Conservation (phyloP, 2,113 vertebrate genomes). For the Apaloderma vittatum region DNA sequence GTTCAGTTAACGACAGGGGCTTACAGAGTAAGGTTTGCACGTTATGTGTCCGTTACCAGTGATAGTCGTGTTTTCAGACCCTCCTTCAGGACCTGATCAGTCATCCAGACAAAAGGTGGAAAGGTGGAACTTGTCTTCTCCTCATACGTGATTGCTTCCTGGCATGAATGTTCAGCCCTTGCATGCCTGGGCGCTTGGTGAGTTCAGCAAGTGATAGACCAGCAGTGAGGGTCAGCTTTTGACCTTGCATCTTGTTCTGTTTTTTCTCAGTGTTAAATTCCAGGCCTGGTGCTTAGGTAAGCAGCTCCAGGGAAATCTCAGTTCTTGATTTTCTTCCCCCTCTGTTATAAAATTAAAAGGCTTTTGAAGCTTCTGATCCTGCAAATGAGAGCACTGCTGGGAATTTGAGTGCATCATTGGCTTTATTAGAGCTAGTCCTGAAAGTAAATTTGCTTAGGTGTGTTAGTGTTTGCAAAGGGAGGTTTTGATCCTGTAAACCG, state of each 20-base stretch:
- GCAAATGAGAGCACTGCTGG: background rate
- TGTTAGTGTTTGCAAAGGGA: background rate
- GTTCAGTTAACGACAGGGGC: background rate
- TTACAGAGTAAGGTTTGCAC: background rate
- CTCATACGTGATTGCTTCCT: background rate
- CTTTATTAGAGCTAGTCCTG: background rate
- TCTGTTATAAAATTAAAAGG: background rate
- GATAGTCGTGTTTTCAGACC: background rate
- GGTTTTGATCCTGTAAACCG: background rate
- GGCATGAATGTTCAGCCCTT: background rate
- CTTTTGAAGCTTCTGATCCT: slow-evolving; percentile 3
- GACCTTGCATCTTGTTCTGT: background rate
- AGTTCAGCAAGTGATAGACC: background rate
- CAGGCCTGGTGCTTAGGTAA: background rate
- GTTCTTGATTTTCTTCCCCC: background rate
- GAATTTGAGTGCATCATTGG: background rate
- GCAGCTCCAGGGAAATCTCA: background rate
- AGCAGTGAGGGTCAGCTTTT: background rate
- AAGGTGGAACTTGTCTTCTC: background rate
- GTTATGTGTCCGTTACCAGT: background rate
- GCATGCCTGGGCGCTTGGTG: background rate
- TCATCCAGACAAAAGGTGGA: background rate
- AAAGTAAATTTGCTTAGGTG: background rate
- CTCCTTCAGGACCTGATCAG: background rate
- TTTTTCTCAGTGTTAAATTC: background rate